Evolutionary conservation across 2,888 invertebrate genomes (phyloP), one percentile per base, ranked within the genome.

Genomic region (Coleophora flavipennella): DNA sequence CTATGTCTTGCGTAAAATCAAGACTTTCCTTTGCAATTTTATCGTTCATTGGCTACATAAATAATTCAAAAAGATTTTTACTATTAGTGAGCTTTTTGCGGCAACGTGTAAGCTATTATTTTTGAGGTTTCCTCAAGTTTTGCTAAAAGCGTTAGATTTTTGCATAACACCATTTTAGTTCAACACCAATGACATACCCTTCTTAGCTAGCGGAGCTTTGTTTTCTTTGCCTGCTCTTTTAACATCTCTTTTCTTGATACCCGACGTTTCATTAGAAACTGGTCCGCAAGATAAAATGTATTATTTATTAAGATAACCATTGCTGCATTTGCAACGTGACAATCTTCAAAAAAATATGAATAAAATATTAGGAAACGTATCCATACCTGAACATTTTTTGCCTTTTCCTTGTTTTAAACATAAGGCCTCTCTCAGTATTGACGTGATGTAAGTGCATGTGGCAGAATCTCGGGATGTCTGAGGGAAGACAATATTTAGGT

Each of bases 381-480:
- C 3, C 20, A 32, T 70, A 84, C 83, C 80, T 67, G 80, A 70
- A 53, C 70, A 68, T 60, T 80, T 81, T 57, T 84, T 84, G 46
- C 85, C 83, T 65, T 83, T 85, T 46, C 80, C 80, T 62, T 84
- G 84, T 58, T 87, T 87, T 38, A 88, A 79, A 50, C 89, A 87
- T 50, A 89, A 67, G 40, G 86, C 81, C 70, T 89, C 89, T 57
- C 87, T 86, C 42, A 89, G 57, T 57, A 89, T 87, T 11, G 87
- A 79, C 36, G 87, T 79, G 44, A 89, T 77, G 55, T 86, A 87
- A 37, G 84, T 85, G 31, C 76, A 74, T 3, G 87, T 83, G 8
- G 85, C 66, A 29, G 84, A 67, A 47, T 89, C 89, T 61, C 86
- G 83, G 38, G 85, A 77, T 48, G 64, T 83, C 89, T 89, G 71